phyloP scores from a whole-genome alignment of 2,113 vertebrate species.

The Serinus canaria region DNA sequence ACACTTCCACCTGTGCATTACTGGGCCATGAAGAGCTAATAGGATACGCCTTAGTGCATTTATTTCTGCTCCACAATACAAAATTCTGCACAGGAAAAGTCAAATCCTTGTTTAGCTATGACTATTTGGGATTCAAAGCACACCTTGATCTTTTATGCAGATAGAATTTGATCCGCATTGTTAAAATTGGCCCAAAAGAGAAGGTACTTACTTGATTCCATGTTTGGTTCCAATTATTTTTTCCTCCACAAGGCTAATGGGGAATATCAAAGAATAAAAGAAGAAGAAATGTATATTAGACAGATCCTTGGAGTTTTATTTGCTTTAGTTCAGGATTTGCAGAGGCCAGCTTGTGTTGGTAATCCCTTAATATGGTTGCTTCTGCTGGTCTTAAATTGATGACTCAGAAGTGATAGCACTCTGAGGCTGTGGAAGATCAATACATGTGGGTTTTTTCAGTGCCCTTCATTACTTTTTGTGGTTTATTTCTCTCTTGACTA shows the following conservation, averaged over 20 bases:
- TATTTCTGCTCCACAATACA: not conserved
- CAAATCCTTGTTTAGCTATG: not conserved
- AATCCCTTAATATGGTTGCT: conserved; percentile 14
- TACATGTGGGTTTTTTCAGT: not conserved
- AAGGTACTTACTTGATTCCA: not conserved
- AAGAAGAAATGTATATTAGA: not conserved
- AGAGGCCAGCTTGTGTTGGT: not conserved
- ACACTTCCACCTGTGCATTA: not conserved
- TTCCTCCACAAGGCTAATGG: not conserved
- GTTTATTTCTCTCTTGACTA: conserved; percentile 31
- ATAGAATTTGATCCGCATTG: not conserved
- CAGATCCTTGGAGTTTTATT: not conserved
- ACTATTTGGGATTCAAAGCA: not conserved
- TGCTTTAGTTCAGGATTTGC: conserved; percentile 22
- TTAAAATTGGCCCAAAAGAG: not conserved
- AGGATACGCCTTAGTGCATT: not conserved
- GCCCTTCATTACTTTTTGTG: not conserved
- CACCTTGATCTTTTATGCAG: not conserved
- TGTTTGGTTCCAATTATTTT: not conserved
- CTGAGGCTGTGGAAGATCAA: conserved; percentile 6
- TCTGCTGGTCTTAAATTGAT: conserved; percentile 20
- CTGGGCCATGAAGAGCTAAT: not conserved
- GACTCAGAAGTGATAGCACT: not conserved
- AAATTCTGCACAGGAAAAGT: not conserved
- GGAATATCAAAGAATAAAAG: not conserved